These are phyloP conservation scores for Agriopis leucophaearia DNA, from an alignment of 2,888 invertebrate species.

Conservation along the genomic window DNA sequence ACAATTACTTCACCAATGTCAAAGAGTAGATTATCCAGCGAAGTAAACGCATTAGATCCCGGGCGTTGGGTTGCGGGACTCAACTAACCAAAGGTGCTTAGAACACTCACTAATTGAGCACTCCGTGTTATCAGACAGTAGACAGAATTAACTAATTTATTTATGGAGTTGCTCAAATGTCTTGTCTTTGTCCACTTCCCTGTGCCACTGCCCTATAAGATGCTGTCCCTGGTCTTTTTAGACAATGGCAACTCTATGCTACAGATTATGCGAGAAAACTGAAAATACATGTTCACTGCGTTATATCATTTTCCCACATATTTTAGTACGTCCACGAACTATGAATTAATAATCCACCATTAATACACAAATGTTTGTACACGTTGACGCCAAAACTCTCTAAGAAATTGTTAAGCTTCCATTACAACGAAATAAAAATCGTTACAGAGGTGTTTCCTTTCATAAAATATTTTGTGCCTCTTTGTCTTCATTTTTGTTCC, in stretches of 20 bases:
- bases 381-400: no score
- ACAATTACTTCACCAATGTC: neutral
- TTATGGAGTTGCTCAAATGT: neutral
- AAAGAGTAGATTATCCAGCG: conserved; percentile 2
- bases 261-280: no score
- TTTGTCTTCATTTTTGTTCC: conserved; percentile 12
- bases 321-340: neutral
- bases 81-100: conserved; percentile 1
- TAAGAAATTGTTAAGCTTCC: no score
- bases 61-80: conserved; percentile 2
- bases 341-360: neutral
- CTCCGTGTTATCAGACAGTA: neutral
- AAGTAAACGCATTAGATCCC: conserved; percentile 5
- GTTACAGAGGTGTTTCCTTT: conserved; percentile 11
- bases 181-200: neutral
- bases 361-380: no score
- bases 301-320: neutral
- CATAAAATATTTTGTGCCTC: conserved; percentile 15
- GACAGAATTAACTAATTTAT: neutral
- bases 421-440: conserved; percentile 5
- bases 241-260: no score
- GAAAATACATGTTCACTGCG: no score
- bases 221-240: no score
- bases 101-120: conserved; percentile 1
- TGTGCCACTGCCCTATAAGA: no score